These are phyloP conservation scores for Myotis yumanensis DNA, from an alignment of 2,113 vertebrate species.

Conservation along the genomic window DNA sequence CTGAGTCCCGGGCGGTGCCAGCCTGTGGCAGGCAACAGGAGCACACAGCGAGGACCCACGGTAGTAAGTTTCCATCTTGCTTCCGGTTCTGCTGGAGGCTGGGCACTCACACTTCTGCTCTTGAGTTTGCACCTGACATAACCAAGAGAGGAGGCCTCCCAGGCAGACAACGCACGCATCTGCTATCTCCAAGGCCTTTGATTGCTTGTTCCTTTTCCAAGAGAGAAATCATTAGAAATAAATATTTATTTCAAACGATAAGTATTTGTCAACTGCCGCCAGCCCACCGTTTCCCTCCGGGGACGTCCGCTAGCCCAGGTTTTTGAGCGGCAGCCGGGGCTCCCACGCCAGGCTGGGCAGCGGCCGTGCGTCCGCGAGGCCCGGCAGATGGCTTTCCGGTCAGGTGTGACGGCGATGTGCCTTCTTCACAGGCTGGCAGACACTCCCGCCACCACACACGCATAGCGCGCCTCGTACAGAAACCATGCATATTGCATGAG, in stretches of 20 bases:
- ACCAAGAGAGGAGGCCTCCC: background rate
- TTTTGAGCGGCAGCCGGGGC: rapidly evolving
- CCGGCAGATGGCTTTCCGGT: conserved; percentile 51
- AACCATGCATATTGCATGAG: conserved; percentile 77
- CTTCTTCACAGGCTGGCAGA: conserved; percentile 67
- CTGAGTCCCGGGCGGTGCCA: background rate
- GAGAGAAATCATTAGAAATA: background rate
- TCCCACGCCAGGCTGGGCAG: background rate
- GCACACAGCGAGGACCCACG: background rate
- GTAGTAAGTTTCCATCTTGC: rapidly evolving
- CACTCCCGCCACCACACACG: conserved; percentile 44
- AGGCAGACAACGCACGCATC: background rate
- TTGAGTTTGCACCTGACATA: background rate
- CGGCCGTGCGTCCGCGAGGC: background rate
- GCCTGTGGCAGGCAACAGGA: rapidly evolving
- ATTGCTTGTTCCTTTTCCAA: background rate
- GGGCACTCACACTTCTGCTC: background rate
- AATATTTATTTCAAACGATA: conserved; percentile 36
- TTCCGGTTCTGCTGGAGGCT: background rate
- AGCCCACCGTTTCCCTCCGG: background rate
- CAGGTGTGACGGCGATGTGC: conserved; percentile 50
- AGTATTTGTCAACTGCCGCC: background rate
- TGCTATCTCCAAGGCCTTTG: conserved; percentile 17
- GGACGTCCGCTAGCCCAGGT: background rate
- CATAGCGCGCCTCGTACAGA: conserved; percentile 75